Evolutionary conservation across 2,113 vertebrate species (phyloP).

Genomic region (Rattus rattus): DNA sequence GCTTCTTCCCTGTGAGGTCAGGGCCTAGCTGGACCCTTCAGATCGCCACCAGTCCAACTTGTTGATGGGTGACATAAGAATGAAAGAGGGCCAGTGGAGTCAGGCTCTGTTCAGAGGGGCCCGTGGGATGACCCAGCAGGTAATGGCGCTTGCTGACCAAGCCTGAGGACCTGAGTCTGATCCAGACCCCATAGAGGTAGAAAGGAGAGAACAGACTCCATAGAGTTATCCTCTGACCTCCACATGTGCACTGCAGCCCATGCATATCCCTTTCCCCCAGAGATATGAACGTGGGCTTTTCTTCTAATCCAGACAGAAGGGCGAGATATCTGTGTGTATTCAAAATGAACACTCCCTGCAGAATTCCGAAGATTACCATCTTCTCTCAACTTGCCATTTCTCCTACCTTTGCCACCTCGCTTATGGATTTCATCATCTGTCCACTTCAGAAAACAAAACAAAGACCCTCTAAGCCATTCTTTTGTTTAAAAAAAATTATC

Average conservation of each 20-base stretch:
- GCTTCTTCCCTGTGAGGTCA: neutral
- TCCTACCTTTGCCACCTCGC: neutral
- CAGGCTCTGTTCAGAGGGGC: neutral
- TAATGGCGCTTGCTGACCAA: neutral
- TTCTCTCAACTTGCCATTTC: neutral
- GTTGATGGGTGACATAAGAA: neutral
- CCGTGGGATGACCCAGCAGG: neutral
- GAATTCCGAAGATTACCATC: neutral
- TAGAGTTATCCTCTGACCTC: neutral
- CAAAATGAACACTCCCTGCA: neutral
- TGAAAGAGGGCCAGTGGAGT: neutral
- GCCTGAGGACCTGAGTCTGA: neutral
- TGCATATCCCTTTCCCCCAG: no score
- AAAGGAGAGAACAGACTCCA: neutral
- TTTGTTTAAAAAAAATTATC: neutral
- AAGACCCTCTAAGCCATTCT: neutral
- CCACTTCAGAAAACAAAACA: neutral
- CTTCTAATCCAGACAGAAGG: neutral
- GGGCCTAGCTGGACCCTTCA: neutral
- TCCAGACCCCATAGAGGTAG: neutral
- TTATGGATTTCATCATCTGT: neutral
- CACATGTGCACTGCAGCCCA: neutral
- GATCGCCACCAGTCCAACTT: neutral
- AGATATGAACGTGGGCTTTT: neutral
- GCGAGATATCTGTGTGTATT: neutral